Base-by-base conservation (phyloP, 2,888 invertebrate genomes). In the Spilarctia lutea region DNA sequence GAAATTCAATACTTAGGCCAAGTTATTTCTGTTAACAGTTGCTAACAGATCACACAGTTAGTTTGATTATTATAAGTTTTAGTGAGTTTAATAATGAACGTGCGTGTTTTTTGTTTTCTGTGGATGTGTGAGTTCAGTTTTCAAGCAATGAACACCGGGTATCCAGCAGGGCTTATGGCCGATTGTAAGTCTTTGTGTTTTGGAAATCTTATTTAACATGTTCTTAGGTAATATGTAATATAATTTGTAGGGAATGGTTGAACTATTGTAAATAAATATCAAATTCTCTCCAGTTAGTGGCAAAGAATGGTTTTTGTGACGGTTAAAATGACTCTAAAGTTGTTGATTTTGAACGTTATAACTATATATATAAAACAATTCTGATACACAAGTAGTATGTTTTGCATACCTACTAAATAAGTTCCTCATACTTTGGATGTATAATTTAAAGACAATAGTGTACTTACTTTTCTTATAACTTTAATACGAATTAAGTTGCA, bases 161-260 rank as follows among this genome's bases (percentile, higher is more conserved):
- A 86, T 74, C 94, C 94, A 0, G 91, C 91, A 0, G 94, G 94
- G 11, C 85, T 90, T 45, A 90, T 94, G 91, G 91, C 93, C 3
- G 91, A 94, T 45, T 95, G 94, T 94, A 80, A 92, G 93, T 91
- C 42, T 42, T 30, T 66, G 16, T n/a, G 11, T 30, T 35, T 7
- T 39, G 10, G 11, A 4, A 39, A 39, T 39, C 39, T 39, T 39
- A 39, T 39, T 11, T 39, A 39, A 1, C 11, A 10, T 10, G 39
- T 6, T 39, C 39, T 11, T 39, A 39, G 11, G 39, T 39, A 48
- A 48, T 48, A 18, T 1, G 20, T 45, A 18, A 45, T 16, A 18
- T 42, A 45, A 45, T 45, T 18, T 45, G 45, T 18, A 16, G 18
- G 18, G 3, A 24, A 24, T 52, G 52, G 2, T n/a, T 52, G 24